Base-by-base conservation (phyloP, 2,113 vertebrate genomes). In the Chloebia gouldiae region DNA sequence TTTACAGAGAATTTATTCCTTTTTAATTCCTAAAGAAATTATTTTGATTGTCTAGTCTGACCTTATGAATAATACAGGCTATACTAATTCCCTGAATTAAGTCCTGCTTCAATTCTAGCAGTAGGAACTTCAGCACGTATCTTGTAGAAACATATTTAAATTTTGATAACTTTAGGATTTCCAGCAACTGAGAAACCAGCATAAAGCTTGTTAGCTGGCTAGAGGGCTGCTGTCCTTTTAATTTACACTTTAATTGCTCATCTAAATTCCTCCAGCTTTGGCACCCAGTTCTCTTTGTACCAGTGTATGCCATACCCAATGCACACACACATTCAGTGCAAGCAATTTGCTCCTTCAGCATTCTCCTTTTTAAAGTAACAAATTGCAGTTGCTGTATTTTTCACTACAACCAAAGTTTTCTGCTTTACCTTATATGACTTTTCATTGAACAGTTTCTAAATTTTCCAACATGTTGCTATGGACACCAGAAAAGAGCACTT, bases 51-150 rank as follows among this genome's bases (percentile, higher is more conserved):
- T 71, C 51, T 91, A 49, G 7, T 60, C 81, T 81, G 69, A 84
- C 81, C 73, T 81, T 84, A 88, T 79, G 81, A 95, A 93, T 92
- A 93, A 96, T 81, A 90, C 24, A 95, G n/a, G 37, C n/a, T 73
- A 44, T 10, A 94, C 60, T 70, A 83, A 92, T 68, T 84, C 56
- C 40, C 69, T 35, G n/a, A 88, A 91, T 88, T 91, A 78, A 92
- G 28, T 75, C 37, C 77, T 71, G n/a, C 16, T 78, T 88, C 65
- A 64, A 37, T 56, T 93, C 69, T 35, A 51, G 40, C 8, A 78
- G 56, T 27, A 86, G 44, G 15, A 92, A 86, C 27, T 78, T 81
- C 68, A 89, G 44, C 20, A 64, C 3, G 0, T 63, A 56, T 86
- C 86, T 75, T 35, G 70, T 16, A 78, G 51, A 83, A 86, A 78